phyloP scores from a whole-genome alignment of 1,140 invertebrate species.

The Drosophila kikkawai region DNA sequence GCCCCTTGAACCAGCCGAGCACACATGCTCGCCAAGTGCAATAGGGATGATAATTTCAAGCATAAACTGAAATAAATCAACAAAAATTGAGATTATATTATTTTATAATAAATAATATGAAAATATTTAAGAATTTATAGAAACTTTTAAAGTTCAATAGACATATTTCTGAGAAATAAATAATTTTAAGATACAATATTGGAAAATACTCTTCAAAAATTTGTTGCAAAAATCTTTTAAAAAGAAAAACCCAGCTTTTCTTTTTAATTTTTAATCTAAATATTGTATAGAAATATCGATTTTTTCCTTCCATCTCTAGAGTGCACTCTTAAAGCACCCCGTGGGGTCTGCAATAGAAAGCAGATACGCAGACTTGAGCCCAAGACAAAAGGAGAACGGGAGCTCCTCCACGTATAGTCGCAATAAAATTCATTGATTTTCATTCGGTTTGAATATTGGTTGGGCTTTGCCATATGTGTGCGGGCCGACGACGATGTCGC shows the following conservation, averaged over 20 bases:
- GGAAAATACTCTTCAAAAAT: too few species aligned
- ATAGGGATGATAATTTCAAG: not conserved
- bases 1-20: constrained; percentile 52
- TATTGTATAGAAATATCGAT: not conserved
- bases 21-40: constrained; percentile 21
- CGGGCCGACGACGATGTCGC: constrained; percentile 17
- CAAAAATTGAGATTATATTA: not conserved
- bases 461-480: constrained; percentile 39
- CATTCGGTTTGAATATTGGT: constrained; percentile 59
- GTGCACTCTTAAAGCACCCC: constrained; percentile 33
- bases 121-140: not conserved
- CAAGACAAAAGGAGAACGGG: not conserved
- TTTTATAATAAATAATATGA: not conserved
- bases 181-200: too few species aligned
- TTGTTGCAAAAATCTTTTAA: not conserved
- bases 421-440: constrained; percentile 81
- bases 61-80: not conserved
- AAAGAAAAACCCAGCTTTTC: not conserved
- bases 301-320: constrained; percentile 13
- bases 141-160: not conserved
- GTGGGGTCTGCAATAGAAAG: constrained; percentile 35
- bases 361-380: constrained; percentile 21
- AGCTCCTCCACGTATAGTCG: constrained; percentile 47
- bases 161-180: not conserved
- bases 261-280: not conserved